Evolutionary conservation across 1,140 invertebrate species (phyloP).

Genomic region (Calephelis virginiensis): DNA sequence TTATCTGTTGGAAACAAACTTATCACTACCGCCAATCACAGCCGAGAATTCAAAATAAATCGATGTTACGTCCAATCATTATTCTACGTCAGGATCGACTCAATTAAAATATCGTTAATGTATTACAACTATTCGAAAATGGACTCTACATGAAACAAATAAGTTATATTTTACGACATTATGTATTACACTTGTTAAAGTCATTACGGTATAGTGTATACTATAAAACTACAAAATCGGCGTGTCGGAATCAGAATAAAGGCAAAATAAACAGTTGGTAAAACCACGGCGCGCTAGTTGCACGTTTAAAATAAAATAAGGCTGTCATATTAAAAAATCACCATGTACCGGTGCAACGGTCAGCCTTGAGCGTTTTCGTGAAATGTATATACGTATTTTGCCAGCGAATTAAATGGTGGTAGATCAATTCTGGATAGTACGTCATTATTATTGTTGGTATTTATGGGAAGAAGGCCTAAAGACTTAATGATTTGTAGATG

Average conservation of each 20-base stretch:
- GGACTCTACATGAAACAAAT: conserved; percentile 43
- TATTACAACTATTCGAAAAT: conserved; percentile 48
- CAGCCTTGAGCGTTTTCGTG: conserved; percentile 13
- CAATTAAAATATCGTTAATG: conserved; percentile 79
- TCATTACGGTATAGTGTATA: conserved; percentile 76
- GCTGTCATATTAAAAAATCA: conserved; percentile 55
- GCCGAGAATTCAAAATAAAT: conserved; percentile 77
- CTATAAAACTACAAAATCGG: conserved; percentile 76
- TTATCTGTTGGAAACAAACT: conserved; percentile 74
- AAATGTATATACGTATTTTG: conserved; percentile 1
- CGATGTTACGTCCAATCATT: conserved; percentile 78
- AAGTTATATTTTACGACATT: conserved; percentile 41
- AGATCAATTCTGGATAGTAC: too few relatives aligned
- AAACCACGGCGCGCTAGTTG: conserved; percentile 51
- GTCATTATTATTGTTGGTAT: too few relatives aligned
- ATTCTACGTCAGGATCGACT: conserved; percentile 75
- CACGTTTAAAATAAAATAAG: conserved; percentile 53
- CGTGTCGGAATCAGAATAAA: conserved; percentile 74
- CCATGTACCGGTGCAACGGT: conserved; percentile 24
- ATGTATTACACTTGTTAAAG: conserved; percentile 59
- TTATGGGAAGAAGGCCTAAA: too few relatives aligned
- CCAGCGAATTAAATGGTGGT: not conserved
- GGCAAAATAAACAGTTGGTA: conserved; percentile 73
- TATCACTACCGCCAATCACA: conserved; percentile 76
- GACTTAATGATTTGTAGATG: too few relatives aligned